Conservation (phyloP, 1,140 invertebrate genomes). For the Lethrus apterus region DNA sequence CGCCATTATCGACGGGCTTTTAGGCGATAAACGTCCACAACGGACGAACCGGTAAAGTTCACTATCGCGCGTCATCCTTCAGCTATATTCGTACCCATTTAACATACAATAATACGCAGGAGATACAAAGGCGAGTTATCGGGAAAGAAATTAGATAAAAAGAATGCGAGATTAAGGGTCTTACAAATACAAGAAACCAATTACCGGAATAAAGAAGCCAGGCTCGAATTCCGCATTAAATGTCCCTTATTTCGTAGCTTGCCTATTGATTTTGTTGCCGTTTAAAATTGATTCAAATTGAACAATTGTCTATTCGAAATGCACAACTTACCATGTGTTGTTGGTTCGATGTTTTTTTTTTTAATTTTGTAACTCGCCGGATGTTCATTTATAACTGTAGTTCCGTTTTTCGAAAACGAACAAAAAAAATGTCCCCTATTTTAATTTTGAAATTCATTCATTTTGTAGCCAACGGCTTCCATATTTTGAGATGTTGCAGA, state of each 20-base stretch:
- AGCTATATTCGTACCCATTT: slow-evolving; percentile 8
- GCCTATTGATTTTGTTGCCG: slow-evolving; percentile 9
- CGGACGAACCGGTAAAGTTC: not conserved
- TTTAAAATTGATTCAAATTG: slow-evolving; percentile 15
- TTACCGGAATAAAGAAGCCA: slow-evolving; percentile 22
- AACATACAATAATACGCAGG: slow-evolving; percentile 9
- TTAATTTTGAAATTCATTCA: no score
- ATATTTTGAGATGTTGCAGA: no score
- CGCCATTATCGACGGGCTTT: slow-evolving; percentile 4
- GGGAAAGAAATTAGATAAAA: slow-evolving; percentile 22
- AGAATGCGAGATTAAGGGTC: slow-evolving; percentile 19
- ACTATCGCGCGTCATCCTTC: not conserved
- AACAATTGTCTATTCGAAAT: no score
- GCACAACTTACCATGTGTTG: no score
- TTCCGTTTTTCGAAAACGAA: no score
- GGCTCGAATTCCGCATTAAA: slow-evolving; percentile 2
- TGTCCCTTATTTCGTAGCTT: slow-evolving; percentile 4
- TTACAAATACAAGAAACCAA: slow-evolving; percentile 27
- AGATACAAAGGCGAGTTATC: slow-evolving; percentile 11
- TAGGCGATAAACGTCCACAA: not conserved
- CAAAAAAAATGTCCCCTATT: no score
- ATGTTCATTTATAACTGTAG: no score
- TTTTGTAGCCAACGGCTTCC: no score
- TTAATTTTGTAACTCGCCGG: no score
- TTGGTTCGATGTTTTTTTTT: no score